Conservation (phyloP, 2,113 vertebrate genomes). For the Amphiprion ocellaris region DNA sequence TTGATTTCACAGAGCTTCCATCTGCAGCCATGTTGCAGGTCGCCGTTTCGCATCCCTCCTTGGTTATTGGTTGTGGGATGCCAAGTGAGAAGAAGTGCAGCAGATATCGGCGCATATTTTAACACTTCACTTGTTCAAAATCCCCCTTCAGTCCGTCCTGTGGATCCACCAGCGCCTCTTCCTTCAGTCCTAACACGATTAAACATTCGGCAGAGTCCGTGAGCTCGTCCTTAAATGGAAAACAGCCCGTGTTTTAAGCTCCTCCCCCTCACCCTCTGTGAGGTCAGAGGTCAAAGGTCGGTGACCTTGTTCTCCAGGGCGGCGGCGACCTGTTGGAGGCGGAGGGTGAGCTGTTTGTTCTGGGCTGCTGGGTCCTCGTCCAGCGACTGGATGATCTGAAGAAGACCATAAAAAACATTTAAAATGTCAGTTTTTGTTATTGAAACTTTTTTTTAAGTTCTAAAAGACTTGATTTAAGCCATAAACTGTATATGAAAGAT, state of each 20-base stretch:
- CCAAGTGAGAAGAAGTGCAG: neutral
- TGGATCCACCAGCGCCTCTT: conserved; percentile 30
- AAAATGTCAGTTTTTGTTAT: no score
- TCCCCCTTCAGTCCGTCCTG: conserved; percentile 38
- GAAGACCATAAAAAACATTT: no score
- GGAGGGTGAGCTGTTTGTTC: conserved; percentile 95
- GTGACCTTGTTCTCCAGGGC: conserved; percentile 98
- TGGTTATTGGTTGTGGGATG: conserved; percentile 12
- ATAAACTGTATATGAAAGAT: no score
- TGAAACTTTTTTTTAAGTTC: no score
- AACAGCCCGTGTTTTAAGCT: conserved; percentile 44
- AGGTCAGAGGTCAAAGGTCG: conserved; percentile 89
- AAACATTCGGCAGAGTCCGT: conserved; percentile 45
- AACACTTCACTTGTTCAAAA: neutral
- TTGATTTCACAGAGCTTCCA: conserved; percentile 43
- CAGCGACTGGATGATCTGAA: conserved; percentile 95
- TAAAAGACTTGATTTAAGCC: no score
- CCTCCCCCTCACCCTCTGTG: neutral
- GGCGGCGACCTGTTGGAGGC: conserved; percentile 97
- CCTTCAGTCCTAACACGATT: conserved; percentile 34
- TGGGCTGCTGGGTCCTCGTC: conserved; percentile 96
- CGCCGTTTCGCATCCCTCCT: conserved; percentile 2
- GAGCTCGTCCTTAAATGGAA: conserved; percentile 41
- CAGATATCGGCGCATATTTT: no score
- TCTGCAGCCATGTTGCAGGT: conserved; percentile 4